Percentiles rank a stretch among this genome's conserved stretches.
Conservation (phyloP, 2,113 vertebrate species). For the Aptenodytes patagonicus region DNA sequence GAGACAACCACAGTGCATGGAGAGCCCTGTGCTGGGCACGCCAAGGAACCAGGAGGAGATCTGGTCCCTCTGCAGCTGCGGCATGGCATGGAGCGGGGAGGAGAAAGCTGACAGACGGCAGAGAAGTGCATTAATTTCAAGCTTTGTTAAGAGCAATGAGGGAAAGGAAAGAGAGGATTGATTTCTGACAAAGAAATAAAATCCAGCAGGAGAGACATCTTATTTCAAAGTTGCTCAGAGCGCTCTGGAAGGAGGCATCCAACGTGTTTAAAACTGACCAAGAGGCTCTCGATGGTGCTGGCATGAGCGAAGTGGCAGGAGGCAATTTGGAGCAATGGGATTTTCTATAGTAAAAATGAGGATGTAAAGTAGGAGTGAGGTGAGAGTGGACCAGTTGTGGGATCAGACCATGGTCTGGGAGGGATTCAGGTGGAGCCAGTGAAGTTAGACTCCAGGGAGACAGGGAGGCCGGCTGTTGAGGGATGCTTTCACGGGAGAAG, state of each 20-base stretch:
- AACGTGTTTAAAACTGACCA: neutral
- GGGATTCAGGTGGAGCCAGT: neutral
- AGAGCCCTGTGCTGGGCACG: neutral
- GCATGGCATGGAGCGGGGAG: fast-evolving
- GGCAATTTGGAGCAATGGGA: neutral
- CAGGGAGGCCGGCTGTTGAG: too few relatives aligned
- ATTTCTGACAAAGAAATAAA: neutral
- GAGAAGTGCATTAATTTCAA: neutral
- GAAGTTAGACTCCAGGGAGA: too few relatives aligned
- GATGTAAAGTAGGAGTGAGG: neutral
- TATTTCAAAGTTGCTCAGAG: neutral
- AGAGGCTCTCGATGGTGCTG: neutral
- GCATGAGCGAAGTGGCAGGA: neutral
- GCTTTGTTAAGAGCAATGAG: neutral
- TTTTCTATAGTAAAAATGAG: neutral
- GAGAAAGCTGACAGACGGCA: neutral
- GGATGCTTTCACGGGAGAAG: neutral
- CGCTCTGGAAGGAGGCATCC: neutral
- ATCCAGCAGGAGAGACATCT: neutral
- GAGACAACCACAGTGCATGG: neutral
- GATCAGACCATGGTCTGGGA: neutral
- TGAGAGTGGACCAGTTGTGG: neutral
- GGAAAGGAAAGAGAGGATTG: neutral
- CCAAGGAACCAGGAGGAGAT: neutral
- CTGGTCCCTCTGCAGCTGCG: neutral